Conservation (phyloP, 64 coral and sea anemone species). For the Hydrozoanthus tunicans region DNA sequence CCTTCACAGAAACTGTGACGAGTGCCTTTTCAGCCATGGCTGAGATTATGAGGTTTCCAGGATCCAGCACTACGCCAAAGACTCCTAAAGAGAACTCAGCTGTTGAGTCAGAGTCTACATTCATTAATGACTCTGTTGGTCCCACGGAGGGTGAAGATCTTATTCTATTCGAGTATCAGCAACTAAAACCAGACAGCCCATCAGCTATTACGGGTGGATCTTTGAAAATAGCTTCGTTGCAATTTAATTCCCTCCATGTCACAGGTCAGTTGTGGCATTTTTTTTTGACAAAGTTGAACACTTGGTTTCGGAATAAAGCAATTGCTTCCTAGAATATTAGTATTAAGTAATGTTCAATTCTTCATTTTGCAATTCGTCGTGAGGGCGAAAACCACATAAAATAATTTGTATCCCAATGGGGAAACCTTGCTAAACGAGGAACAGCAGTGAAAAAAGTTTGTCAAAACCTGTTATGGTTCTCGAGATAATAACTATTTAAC, state of each 20-base stretch:
- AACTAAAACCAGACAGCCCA: slow-evolving; percentile 79
- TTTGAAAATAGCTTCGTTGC: slow-evolving; percentile 76
- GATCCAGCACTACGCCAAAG: not conserved
- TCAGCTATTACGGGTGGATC: slow-evolving; percentile 46
- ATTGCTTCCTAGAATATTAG: too few relatives aligned
- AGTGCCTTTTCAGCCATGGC: slow-evolving; percentile 70
- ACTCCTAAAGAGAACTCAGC: not conserved
- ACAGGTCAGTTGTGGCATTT: slow-evolving; percentile 66
- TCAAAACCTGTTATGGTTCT: too few relatives aligned
- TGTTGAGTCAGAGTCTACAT: slow-evolving; percentile 4
- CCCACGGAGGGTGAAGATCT: slow-evolving; percentile 71
- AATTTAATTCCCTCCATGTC: slow-evolving; percentile 87
- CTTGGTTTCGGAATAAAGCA: not conserved
- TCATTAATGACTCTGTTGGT: slow-evolving; percentile 35
- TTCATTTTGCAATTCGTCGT: too few relatives aligned
- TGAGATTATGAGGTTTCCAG: slow-evolving; percentile 32
- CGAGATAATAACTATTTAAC: too few relatives aligned
- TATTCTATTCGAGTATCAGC: slow-evolving; percentile 86
- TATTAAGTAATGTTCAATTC: too few relatives aligned
- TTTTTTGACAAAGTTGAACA: not conserved
- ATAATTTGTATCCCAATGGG: too few relatives aligned
- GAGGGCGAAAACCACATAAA: too few relatives aligned
- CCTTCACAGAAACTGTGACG: slow-evolving; percentile 68
- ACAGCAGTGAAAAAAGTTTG: too few relatives aligned
- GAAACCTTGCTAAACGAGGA: too few relatives aligned